Evolutionary conservation across 2,113 vertebrate species (phyloP).

Genomic region (Microtus oregoni): DNA sequence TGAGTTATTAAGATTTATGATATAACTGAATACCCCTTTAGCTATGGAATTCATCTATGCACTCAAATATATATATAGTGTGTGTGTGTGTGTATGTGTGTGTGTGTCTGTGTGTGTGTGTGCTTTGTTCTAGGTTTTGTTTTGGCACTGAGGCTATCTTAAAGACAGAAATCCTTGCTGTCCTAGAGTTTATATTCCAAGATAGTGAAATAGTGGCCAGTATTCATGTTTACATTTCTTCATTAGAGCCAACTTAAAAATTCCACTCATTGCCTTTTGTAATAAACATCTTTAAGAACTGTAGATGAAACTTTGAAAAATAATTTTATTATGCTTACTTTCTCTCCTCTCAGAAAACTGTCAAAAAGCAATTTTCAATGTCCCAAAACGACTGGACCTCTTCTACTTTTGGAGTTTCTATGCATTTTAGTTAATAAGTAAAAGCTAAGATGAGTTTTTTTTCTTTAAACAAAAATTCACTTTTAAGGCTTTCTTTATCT

Average conservation of each 20-base stretch:
- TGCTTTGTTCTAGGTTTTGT: neutral
- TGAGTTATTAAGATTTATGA: conserved; percentile 23
- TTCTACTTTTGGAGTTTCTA: conserved; percentile 20
- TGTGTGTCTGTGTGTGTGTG: neutral
- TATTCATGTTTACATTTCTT: conserved; percentile 19
- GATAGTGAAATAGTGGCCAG: neutral
- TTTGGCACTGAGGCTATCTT: neutral
- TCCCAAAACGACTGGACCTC: neutral
- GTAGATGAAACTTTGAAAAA: neutral
- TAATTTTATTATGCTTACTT: neutral
- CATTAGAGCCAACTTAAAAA: neutral
- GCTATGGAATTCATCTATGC: neutral
- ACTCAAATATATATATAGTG: neutral
- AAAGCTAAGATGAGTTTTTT: neutral
- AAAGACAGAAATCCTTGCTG: neutral
- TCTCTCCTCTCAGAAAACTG: neutral
- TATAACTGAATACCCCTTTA: neutral
- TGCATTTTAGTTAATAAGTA: neutral
- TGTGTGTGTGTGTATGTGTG: neutral
- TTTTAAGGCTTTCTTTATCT: conserved; percentile 10
- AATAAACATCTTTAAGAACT: neutral
- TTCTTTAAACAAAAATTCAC: neutral
- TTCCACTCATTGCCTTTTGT: neutral
- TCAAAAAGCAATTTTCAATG: neutral
- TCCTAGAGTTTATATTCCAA: neutral